Evolutionary conservation across 2,888 invertebrate genomes (phyloP).

Genomic region (Netelia inedita): DNA sequence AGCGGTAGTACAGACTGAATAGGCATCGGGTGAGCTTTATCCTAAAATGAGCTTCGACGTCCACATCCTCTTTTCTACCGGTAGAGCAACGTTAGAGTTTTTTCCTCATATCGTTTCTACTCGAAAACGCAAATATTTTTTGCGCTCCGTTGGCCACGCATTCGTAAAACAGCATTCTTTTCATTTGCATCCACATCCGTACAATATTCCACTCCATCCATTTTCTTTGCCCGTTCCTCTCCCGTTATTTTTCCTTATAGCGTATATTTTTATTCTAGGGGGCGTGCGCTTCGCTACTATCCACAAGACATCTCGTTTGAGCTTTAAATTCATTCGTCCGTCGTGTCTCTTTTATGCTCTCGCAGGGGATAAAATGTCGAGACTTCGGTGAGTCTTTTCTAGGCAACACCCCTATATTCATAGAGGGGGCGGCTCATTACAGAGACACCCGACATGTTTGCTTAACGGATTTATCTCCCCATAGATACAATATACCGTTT

Average conservation of each 20-base stretch:
- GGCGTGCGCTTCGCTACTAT: neutral
- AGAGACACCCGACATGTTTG: neutral
- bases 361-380: neutral
- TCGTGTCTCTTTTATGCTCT: neutral
- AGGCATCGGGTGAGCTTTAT: constrained; percentile 15
- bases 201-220: neutral
- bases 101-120: constrained; percentile 53
- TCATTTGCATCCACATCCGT: neutral
- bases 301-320: neutral
- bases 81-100: constrained; percentile 50
- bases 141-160: neutral
- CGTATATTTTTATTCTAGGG: neutral
- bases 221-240: neutral
- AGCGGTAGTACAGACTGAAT: constrained; percentile 32
- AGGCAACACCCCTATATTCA: neutral
- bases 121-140: neutral
- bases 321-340: neutral
- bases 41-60: constrained; percentile 7
- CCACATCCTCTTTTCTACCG: constrained; percentile 21
- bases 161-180: neutral
- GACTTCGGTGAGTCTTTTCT: neutral
- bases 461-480: neutral
- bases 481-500: neutral
- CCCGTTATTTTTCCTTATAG: constrained; percentile 28
- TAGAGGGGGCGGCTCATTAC: neutral